Conservation (phyloP, 2,113 vertebrate genomes). For the Turdus rufiventris region DNA sequence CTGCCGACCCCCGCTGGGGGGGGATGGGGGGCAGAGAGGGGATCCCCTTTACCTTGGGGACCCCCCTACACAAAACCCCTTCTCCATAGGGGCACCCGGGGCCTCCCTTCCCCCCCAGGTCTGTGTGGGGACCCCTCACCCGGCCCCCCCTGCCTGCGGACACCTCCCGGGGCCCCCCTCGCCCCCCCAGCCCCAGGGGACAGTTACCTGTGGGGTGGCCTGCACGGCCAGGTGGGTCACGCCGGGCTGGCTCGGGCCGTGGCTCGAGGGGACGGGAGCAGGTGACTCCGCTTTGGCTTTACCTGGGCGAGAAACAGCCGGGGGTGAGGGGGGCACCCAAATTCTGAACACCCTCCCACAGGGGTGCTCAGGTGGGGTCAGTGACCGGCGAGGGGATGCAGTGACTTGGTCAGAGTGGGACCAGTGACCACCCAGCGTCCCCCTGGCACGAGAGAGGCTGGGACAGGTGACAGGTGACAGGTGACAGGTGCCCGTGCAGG, state of each 20-base stretch:
- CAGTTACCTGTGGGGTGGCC: not conserved
- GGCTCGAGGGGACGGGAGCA: not conserved
- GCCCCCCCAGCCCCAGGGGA: not conserved
- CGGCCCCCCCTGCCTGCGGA: not conserved
- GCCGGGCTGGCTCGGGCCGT: not conserved
- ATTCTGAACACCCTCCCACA: no score
- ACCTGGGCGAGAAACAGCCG: not conserved
- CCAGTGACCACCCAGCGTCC: not conserved
- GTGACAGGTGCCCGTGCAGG: no score
- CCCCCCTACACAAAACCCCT: not conserved
- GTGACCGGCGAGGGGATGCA: not conserved
- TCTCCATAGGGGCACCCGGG: not conserved
- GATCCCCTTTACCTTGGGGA: not conserved
- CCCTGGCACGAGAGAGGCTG: not conserved
- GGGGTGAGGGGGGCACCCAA: not conserved
- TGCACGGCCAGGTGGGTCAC: not conserved
- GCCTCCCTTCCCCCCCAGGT: not conserved
- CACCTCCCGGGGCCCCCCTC: not conserved
- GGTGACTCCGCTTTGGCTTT: not conserved
- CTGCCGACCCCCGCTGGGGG: not conserved
- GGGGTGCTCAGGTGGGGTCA: not conserved
- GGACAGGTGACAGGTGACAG: not conserved
- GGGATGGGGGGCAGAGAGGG: not conserved
- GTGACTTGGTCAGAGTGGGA: not conserved
- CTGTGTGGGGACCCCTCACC: not conserved